phyloP scores from a whole-genome alignment of 2,113 vertebrate genomes.

The Lycocorax pyrrhopterus region DNA sequence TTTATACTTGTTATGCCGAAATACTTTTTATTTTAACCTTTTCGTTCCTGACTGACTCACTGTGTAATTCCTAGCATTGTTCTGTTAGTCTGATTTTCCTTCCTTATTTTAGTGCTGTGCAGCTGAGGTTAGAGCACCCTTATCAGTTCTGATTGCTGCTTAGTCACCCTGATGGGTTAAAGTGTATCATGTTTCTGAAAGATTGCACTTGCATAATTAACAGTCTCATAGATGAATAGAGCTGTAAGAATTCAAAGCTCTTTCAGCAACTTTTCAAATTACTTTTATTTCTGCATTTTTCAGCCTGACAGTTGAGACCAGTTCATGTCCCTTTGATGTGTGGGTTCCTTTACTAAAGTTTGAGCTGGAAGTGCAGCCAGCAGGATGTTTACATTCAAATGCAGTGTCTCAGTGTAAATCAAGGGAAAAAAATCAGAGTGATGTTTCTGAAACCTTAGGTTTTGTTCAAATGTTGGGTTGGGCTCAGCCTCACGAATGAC shows the following conservation, averaged over 20 bases:
- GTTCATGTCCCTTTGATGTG: background rate
- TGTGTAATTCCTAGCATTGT: background rate
- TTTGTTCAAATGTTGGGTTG: background rate
- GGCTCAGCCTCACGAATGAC: background rate
- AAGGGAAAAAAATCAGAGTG: background rate
- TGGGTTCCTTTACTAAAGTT: background rate
- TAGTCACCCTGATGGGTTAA: conserved; percentile 13
- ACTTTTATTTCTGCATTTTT: conserved; percentile 9
- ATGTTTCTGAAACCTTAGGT: background rate
- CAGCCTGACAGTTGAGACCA: background rate
- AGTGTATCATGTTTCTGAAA: conserved; percentile 18
- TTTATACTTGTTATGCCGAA: conserved; percentile 5
- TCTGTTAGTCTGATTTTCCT: background rate
- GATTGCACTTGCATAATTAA: conserved; percentile 34
- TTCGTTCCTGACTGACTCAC: background rate
- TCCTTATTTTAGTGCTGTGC: background rate
- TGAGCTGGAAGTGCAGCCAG: background rate
- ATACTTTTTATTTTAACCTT: conserved; percentile 19
- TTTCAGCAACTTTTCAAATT: conserved; percentile 18
- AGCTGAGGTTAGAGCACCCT: background rate
- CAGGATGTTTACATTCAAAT: conserved; percentile 26
- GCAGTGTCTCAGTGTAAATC: background rate
- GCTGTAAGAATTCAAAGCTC: background rate
- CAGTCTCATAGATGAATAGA: background rate
- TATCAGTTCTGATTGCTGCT: conserved; percentile 10